A percentile compares a stretch with the other conserved stretches of the same genome.
Conservation (phyloP, 2,888 invertebrate genomes). For the Pseudococcus viburni region DNA sequence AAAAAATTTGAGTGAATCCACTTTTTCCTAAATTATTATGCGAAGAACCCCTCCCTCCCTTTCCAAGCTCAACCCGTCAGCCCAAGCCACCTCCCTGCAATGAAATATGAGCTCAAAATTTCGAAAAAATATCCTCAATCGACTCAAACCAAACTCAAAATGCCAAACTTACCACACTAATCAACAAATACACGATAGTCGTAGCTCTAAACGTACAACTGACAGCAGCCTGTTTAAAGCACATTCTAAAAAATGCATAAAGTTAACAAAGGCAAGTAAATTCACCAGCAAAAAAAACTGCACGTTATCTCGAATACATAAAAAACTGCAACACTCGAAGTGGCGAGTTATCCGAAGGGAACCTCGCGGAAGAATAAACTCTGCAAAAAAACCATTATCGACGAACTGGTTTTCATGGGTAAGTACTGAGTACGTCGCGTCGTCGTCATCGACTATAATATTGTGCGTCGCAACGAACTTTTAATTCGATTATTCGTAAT, state of each 20-base stretch:
- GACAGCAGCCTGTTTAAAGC: background rate
- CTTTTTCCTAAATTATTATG: no score
- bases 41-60: no score
- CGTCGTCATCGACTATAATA: background rate
- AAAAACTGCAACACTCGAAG: background rate
- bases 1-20: no score
- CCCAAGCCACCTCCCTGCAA: no score
- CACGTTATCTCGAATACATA: background rate
- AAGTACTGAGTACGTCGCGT: background rate
- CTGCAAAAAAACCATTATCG: background rate
- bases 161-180: conserved; percentile 17
- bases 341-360: background rate
- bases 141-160: background rate
- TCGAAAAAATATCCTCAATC: background rate
- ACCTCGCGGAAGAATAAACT: conserved; percentile 44
- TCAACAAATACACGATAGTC: conserved; percentile 20
- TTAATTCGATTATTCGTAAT: background rate
- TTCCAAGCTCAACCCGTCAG: no score
- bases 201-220: conserved; percentile 38
- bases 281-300: background rate
- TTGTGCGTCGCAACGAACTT: background rate
- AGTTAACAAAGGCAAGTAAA: background rate
- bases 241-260: conserved; percentile 20
- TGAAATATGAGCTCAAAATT: background rate
- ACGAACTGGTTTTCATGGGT: conserved; percentile 10